Evolutionary conservation across 53 echinoderm and acorn worm species (phyloP), one percentile per base, ranked within the genome.

Genomic region (Zoroaster sp.): DNA sequence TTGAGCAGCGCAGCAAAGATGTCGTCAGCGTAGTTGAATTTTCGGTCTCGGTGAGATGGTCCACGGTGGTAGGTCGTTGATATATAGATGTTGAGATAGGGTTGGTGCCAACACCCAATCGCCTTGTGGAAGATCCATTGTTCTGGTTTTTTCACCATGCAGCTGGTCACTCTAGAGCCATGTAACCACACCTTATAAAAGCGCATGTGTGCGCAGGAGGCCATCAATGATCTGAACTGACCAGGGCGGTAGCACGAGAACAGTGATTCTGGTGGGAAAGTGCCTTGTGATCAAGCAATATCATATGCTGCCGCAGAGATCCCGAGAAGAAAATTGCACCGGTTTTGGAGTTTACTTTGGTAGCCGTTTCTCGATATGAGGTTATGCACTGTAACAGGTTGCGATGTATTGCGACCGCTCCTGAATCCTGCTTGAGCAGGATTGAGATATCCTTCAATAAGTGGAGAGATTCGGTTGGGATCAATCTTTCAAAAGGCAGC

Each of bases 81-180:
- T n/a, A 32, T 69, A n/a, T 69, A 69, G 69, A 32, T 69, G 33
- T 69, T 69, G 69, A 69, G n/a, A 69, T n/a, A 69, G 69, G 23
- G 69, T 69, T 69, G 69, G 69, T 69, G 69, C 69, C 69, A 69
- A n/a, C 10, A 69, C n/a, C n/a, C n/a, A n/a, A n/a, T n/a, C n/a
- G 8, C 69, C 69, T 69, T 69, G 69, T 69, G 69, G 21, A 20
- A 69, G 69, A n/a, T 8, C 69, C 21, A 20, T 69, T 69, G 49
- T 47, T 47, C 49, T 47, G 49, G 49, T 47, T 47, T 47, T 14
- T 47, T 14, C n/a, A n/a, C n/a, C n/a, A n/a, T n/a, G n/a, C n/a
- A n/a, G n/a, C n/a, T n/a, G n/a, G n/a, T n/a, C n/a, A n/a, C n/a
- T 47, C 49, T 10, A 10, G 14, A n/a, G 8, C 8, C 14, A 47